Conservation (phyloP, 2,888 invertebrate genomes). For the Chaitophorus viminalis region DNA sequence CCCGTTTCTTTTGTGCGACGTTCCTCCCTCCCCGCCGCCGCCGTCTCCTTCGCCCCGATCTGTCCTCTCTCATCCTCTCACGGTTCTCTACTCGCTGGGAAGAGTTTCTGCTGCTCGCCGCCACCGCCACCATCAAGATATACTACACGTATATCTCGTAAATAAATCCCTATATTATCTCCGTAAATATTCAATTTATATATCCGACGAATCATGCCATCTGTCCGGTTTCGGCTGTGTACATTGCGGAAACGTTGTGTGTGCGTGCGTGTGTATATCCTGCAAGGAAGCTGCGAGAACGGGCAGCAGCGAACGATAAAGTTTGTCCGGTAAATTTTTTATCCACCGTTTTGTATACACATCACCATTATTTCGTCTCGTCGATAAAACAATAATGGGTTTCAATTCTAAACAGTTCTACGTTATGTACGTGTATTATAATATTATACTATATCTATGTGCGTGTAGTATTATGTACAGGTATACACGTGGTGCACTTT, state of each 20-base stretch:
- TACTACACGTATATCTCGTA: neutral
- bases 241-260: neutral
- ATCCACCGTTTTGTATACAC: no score
- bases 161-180: neutral
- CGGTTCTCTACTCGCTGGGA: neutral
- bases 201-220: neutral
- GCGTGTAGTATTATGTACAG: no score
- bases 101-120: neutral
- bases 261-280: neutral
- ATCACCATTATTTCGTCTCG: no score
- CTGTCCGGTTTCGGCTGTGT: neutral
- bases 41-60: no score
- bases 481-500: neutral
- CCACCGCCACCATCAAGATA: neutral
- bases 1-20: neutral
- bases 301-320: neutral
- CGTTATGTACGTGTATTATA: no score
- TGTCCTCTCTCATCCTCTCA: neutral
- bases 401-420: no score
- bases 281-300: neutral
- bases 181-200: constrained; percentile 1
- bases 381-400: no score
- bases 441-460: no score
- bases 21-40: neutral
- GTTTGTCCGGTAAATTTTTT: no score